Base-by-base conservation (phyloP, 2,797 vertebrate genomes). In the Sebastes wilsoni region DNA sequence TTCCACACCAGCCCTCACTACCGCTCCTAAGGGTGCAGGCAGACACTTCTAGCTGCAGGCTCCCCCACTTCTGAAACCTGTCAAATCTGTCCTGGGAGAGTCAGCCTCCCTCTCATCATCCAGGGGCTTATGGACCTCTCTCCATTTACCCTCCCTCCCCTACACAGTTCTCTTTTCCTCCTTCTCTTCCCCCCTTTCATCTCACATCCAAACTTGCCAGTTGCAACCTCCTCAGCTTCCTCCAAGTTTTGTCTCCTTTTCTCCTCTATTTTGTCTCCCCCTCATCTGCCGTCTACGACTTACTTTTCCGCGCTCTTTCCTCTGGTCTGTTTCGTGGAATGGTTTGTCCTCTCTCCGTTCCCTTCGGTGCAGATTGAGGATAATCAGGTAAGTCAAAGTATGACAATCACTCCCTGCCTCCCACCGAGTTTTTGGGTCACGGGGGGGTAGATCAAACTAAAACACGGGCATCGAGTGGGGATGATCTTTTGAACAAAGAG, bases 51-150 rank as follows among this genome's bases (percentile, higher is more conserved):
- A 93, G 95, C 95, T 96, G 94, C 94, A 94, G 96, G 95, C 96
- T 96, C 93, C 95, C 95, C 94, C 90, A 96, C 95, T 96, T 96
- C 96, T 96, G 94, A 96, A 94, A 95, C 94, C 95, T 96, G 95
- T 96, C 95, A 96, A 95, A 96, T 95, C 93, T 94, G 93, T 95
- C 95, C 95, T 94, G 94, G 87, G 95, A 95, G 95, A 95, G 93
- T 90, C 92, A 93, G 93, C 88, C 92, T 94, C 92, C 89, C 94
- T 96, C 95, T 96, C 95, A 95, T 95, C 94, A 96, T 95, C 93
- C 94, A 93, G 91, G 94, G 94, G 95, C 94, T 95, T 94, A 95
- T 94, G 94, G 94, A 95, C 94, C 94, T 91, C 94, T 94, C 95
- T 95, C 93, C 94, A 94, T 95, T 95, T 95, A 93, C 94, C 92